Percentiles rank a stretch among this genome's conserved stretches.
Evolutionary conservation across 2,113 vertebrate species (phyloP).

Genomic region (Rhea americana): DNA sequence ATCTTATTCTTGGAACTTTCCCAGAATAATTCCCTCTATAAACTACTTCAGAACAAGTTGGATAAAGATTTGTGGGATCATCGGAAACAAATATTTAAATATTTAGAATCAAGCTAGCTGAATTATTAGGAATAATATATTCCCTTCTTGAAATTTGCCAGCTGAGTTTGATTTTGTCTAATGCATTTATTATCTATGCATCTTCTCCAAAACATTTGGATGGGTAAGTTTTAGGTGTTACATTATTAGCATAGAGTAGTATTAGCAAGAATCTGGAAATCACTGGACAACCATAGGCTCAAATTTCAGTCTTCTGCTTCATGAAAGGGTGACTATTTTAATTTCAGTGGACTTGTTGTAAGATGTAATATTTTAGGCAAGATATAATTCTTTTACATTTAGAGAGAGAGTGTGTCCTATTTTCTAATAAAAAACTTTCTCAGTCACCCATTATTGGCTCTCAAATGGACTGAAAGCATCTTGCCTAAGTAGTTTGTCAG

Average conservation of each 20-base stretch:
- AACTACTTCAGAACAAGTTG: neutral
- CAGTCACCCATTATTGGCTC: neutral
- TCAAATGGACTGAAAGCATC: neutral
- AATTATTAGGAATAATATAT: neutral
- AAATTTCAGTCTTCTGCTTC: neutral
- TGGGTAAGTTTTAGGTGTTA: neutral
- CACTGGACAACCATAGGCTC: neutral
- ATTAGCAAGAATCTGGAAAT: neutral
- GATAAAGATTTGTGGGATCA: neutral
- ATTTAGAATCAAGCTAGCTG: neutral
- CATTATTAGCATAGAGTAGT: neutral
- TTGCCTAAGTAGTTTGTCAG: neutral
- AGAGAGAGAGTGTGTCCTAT: neutral
- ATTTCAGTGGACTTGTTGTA: neutral
- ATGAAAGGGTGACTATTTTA: neutral
- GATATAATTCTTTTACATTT: neutral
- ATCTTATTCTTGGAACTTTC: neutral
- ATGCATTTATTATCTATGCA: accelerated
- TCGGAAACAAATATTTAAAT: neutral
- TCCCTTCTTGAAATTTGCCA: neutral
- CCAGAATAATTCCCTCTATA: neutral
- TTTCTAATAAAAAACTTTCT: neutral
- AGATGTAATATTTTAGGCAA: neutral
- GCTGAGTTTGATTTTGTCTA: neutral
- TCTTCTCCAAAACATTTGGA: neutral